Base-by-base conservation (phyloP, 1,140 invertebrate species). In the Halotydeus destructor region DNA sequence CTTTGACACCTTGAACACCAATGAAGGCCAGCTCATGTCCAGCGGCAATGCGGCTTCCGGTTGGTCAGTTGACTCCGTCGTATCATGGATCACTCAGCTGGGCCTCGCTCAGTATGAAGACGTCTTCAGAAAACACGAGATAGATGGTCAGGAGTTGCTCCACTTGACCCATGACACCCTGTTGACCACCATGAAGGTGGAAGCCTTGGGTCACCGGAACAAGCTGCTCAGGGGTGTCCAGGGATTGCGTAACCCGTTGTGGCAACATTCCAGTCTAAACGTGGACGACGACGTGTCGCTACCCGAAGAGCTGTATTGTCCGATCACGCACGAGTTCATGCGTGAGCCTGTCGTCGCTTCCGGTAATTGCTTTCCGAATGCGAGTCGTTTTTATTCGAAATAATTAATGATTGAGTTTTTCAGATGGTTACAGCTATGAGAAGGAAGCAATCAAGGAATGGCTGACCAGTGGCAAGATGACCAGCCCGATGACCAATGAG, bases 321-420 rank as follows among this genome's bases (percentile, higher is more conserved):
- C 78, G 9, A 80, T 82, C 18, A 81, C 77, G 0, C 74, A 76
- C 38, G 74, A 79, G 51, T 63, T 81, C 22, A 79, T 81, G 75
- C 66, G 63, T 42, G 72, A 79, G 54, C 77, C 78, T 12, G 76
- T 81, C 4, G 68, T 68, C 23, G 76, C 74, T 51, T 60, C 68
- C 52, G 74, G 72, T 75, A 55, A 53, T 50, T 51, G 28, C 16
- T 12, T 27, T 23, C 23, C 28, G 21, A 32, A 9, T 35, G 24
- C n/a, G 34, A 33, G 5, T 41, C 21, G 22, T 31, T 14, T 39
- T 21, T 2, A 28, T 31, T 16, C 12, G 19, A 8, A 34, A 28
- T 40, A 3, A 3, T 18, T 40, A n/a, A 38, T 38, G 33, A 37
- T 38, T 5, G 11, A 48, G 41, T 36, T 35, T 57, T 56, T 14